Conservation (phyloP, 1,140 invertebrate genomes). For the Drosophila mayri region DNA sequence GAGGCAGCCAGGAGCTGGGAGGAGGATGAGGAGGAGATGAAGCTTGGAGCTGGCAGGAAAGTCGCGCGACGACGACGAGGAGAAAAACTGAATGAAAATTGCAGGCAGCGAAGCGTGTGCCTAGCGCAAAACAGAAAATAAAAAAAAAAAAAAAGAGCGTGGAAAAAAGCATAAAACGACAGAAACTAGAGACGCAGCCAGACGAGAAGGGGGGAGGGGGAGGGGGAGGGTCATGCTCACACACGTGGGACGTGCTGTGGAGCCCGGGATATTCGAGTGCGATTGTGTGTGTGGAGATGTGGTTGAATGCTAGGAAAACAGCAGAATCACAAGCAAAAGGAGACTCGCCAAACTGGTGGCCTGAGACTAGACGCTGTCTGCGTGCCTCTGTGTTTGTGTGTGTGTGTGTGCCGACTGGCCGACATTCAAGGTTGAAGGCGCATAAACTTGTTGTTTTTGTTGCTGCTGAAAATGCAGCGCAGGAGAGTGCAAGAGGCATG, state of each 20-base stretch:
- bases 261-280: conserved; percentile 18
- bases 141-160: conserved; percentile 31
- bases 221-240: conserved; percentile 8
- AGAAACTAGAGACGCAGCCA: conserved; percentile 54
- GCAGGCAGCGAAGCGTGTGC: conserved; percentile 71
- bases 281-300: conserved; percentile 8
- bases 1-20: conserved; percentile 3
- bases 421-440: conserved; percentile 78
- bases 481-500: conserved; percentile 19
- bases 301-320: conserved; percentile 46
- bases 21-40: not conserved
- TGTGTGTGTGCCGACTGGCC: conserved; percentile 68
- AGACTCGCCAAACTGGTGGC: conserved; percentile 58
- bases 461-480: conserved; percentile 37
- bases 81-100: conserved; percentile 82
- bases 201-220: conserved; percentile 16
- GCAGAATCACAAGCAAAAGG: conserved; percentile 12
- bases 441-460: conserved; percentile 64
- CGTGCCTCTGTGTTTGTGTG: conserved; percentile 12
- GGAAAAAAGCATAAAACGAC: conserved; percentile 33
- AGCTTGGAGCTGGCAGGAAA: conserved; percentile 16
- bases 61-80: conserved; percentile 48
- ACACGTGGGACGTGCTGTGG: conserved; percentile 54
- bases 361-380: conserved; percentile 36
- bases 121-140: conserved; percentile 45